phyloP scores from a whole-genome alignment of 2,888 invertebrate genomes.

The Coelopa pilipes region DNA sequence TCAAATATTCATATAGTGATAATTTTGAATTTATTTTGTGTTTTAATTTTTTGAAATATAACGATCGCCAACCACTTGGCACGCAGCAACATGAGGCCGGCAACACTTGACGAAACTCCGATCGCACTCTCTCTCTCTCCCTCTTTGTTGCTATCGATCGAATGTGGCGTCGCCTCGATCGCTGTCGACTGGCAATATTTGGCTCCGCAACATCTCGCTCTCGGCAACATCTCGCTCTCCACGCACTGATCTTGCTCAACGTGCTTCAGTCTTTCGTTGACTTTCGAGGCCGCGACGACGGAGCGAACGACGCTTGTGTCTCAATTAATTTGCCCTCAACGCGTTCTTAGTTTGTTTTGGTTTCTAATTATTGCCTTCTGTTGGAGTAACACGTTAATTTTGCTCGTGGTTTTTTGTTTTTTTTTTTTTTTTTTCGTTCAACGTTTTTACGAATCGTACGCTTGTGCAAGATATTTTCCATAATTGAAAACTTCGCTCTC shows the following conservation, averaged over 20 bases:
- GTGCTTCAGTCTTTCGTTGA: constrained; percentile 24
- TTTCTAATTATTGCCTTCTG: too few species aligned
- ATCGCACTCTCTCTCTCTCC: background rate
- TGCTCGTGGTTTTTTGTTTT: background rate
- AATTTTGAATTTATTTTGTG: background rate
- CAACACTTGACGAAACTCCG: background rate
- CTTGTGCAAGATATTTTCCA: background rate
- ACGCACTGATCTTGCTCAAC: constrained; percentile 33
- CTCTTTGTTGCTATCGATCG: background rate
- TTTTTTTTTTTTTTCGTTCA: background rate
- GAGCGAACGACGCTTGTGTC: background rate
- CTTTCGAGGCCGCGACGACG: background rate
- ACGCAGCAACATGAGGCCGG: constrained; percentile 13
- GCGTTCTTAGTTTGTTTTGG: too few species aligned
- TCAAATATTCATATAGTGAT: background rate
- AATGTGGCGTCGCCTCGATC: background rate
- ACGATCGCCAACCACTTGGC: constrained; percentile 7
- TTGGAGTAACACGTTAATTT: too few species aligned
- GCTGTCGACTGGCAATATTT: constrained; percentile 19
- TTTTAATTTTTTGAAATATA: background rate
- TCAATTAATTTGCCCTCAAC: background rate
- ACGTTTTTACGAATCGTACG: background rate
- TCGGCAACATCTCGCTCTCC: constrained; percentile 3
- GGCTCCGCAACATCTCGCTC: constrained; percentile 10
- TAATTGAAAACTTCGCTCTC: background rate